Evolutionary conservation across 2,797 vertebrate species (phyloP).

Genomic region (Hipposideros larvatus): DNA sequence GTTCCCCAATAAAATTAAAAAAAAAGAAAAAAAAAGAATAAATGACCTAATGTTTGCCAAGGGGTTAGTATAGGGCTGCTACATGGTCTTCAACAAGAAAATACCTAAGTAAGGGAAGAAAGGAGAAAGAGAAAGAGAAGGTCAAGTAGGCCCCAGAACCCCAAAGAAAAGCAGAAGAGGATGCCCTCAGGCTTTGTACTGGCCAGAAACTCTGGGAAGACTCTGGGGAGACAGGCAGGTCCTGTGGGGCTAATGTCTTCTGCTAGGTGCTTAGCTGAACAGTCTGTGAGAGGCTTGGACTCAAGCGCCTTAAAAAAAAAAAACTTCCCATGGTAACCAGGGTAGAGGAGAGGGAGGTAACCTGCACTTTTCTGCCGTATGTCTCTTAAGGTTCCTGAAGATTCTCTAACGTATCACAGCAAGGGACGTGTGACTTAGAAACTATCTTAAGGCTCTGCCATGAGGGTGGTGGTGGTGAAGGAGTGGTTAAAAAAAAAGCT

Average conservation of each 20-base stretch:
- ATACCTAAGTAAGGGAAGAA: not conserved
- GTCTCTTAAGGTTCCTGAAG: slow-evolving; percentile 18
- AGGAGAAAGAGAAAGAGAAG: not conserved
- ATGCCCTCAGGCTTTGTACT: not conserved
- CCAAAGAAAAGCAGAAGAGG: not conserved
- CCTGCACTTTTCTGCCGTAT: not conserved
- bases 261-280: not conserved
- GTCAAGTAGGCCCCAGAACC: not conserved
- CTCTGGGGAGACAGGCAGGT: not conserved
- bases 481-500: not conserved
- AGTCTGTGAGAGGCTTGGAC: not conserved
- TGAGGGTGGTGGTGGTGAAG: not conserved
- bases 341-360: not conserved
- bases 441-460: not conserved
- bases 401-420: not conserved
- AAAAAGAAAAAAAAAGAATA: slow-evolving; percentile 9
- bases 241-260: not conserved
- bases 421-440: slow-evolving; percentile 35
- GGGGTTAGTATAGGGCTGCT: not conserved
- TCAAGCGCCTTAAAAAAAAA: not conserved
- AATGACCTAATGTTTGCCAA: slow-evolving; percentile 58
- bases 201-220: not conserved
- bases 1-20: too few relatives aligned
- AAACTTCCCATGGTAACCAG: not conserved
- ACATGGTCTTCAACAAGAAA: not conserved